These are phyloP conservation scores for Panzeria rudis DNA, from an alignment of 2,888 invertebrate genomes.

Conservation along the genomic window DNA sequence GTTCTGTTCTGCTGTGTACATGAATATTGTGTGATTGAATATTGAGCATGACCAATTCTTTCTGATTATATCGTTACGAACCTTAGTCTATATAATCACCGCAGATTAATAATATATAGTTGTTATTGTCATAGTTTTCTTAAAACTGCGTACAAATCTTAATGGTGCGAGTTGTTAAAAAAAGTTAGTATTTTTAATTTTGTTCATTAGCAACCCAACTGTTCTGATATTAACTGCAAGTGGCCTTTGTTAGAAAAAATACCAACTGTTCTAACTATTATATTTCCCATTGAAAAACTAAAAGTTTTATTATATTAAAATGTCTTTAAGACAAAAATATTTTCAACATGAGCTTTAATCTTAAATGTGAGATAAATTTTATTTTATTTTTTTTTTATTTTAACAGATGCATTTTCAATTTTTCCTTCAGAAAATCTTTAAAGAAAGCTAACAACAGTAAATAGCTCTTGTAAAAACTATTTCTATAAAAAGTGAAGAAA, in stretches of 20 bases:
- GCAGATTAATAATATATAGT: no score
- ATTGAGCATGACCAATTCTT: no score
- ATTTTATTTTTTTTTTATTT: slow-evolving; percentile 26
- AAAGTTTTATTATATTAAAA: slow-evolving; percentile 10
- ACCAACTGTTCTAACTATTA: slow-evolving; percentile 23
- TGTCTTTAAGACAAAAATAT: slow-evolving; percentile 50
- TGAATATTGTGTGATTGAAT: no score
- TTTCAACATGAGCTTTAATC: slow-evolving; percentile 32
- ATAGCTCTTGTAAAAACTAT: background rate
- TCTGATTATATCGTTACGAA: no score
- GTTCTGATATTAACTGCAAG: slow-evolving; percentile 40
- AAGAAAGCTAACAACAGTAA: slow-evolving; percentile 19
- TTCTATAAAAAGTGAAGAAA: background rate
- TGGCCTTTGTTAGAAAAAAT: slow-evolving; percentile 47
- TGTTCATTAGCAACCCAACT: background rate
- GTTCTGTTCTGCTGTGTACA: no score
- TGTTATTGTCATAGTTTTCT: background rate
- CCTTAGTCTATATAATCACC: no score
- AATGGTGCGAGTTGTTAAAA: no score
- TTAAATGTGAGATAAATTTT: background rate
- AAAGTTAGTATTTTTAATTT: no score
- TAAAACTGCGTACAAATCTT: background rate
- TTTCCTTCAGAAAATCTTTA: slow-evolving; percentile 21
- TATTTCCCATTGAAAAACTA: background rate
- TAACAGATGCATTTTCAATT: slow-evolving; percentile 54